Percentiles rank a stretch among this genome's conserved stretches.
Conservation (phyloP, 1,140 invertebrate genomes). For the Heliconius hermathena region DNA sequence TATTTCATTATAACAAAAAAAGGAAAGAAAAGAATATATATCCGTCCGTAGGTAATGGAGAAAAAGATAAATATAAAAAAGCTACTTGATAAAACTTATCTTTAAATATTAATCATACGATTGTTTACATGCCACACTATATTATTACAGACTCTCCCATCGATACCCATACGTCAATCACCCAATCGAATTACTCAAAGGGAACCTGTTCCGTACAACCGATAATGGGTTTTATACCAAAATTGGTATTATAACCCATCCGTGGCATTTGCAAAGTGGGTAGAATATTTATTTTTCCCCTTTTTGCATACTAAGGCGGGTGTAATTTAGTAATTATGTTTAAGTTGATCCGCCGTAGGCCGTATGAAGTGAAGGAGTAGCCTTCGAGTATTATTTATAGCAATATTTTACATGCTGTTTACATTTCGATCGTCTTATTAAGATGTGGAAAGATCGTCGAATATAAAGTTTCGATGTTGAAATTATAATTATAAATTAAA, state of each 20-base stretch:
- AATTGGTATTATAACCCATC: slow-evolving; percentile 52
- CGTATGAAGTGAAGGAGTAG: slow-evolving; percentile 32
- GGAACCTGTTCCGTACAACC: slow-evolving; percentile 38
- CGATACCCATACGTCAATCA: slow-evolving; percentile 61
- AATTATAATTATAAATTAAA: neutral
- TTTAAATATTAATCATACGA: slow-evolving; percentile 42
- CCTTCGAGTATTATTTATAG: slow-evolving; percentile 34
- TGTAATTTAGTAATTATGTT: slow-evolving; percentile 69
- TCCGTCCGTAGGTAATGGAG: neutral
- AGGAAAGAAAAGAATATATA: no score
- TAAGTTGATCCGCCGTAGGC: slow-evolving; percentile 35
- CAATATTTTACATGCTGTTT: slow-evolving; percentile 11
- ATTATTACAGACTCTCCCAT: slow-evolving; percentile 35
- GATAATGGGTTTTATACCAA: slow-evolving; percentile 49
- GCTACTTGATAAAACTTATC: slow-evolving; percentile 1
- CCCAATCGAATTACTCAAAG: slow-evolving; percentile 61
- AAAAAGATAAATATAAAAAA: neutral
- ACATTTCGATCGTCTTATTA: slow-evolving; percentile 7
- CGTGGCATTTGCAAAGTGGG: slow-evolving; percentile 51
- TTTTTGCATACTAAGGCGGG: slow-evolving; percentile 59
- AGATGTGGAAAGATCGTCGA: neutral
- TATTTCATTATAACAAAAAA: no score
- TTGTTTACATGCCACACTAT: slow-evolving; percentile 38
- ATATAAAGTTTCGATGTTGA: neutral
- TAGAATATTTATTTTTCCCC: slow-evolving; percentile 69